Evolutionary conservation across 1,140 invertebrate genomes (phyloP), one percentile per base, ranked within the genome.

Genomic region (Drosophila kohkoa): DNA sequence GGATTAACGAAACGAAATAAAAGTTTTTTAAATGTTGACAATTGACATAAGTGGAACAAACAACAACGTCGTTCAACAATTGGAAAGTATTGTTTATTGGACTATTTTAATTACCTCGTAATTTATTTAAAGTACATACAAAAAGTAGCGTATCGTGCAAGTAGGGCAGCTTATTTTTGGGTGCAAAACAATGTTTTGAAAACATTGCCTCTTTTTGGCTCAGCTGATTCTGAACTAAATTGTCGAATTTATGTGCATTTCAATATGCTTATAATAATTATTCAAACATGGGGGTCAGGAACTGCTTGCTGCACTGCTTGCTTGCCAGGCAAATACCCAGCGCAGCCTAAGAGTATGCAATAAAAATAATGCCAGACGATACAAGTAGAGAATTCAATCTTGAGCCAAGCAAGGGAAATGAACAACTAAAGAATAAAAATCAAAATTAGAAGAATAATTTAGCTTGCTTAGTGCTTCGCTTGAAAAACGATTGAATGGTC

Each of bases 1-100:
- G 68, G 79, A 74, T 52, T 59, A 46, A 81, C 70, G 16, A 62
- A 63, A 63, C 62, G n/a, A 65, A 59, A 30, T 48, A 57, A 49
- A 62, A 7, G 5, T 25, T 57, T 70, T 49, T 57, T 20, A 20
- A 35, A 63, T 38, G 25, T 57, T 57, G 45, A 68, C 20, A 49
- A 55, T 35, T 57, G 7, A 43, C n/a, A 20, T 6, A 25, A 51
- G 25, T 20, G 11, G 25, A 48, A 7, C 46, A 46, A 16, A 46
- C 2, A 46, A 16, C 15, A 15, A 16, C 15, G 7, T 16, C 13
- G 46, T 5, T 7, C 7, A 20, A 10, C 1, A 48, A 48, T 48
- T 46, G 7, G 45, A 48, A 45, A 62, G 15, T 30, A 6, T 6
- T 1, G 10, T 35, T 49, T 4, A 10, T n/a, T 52, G 11, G 41